phyloP scores from a whole-genome alignment of 2,888 invertebrate species.

The Peribatodes rhomboidaria region DNA sequence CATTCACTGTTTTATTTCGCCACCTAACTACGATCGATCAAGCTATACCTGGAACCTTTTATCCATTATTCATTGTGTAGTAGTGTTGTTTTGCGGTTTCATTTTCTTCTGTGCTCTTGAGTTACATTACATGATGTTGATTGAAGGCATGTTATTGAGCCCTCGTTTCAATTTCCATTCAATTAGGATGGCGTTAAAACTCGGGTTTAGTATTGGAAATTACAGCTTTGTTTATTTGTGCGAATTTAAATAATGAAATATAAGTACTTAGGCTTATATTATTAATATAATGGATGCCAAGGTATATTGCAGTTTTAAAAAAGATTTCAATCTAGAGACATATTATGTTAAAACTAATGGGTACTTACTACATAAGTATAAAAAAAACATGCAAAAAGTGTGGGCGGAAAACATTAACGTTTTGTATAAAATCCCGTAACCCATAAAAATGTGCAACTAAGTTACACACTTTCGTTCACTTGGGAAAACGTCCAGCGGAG shows the following conservation, averaged over 20 bases:
- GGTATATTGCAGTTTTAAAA: too few species aligned
- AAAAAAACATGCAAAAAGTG: too few species aligned
- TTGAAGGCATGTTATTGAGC: background rate
- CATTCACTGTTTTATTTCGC: conserved; percentile 37
- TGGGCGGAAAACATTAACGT: too few species aligned
- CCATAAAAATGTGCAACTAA: background rate
- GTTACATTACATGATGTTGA: background rate
- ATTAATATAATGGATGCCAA: too few species aligned
- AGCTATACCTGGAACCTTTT: conserved; percentile 39
- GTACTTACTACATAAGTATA: too few species aligned
- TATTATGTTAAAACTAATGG: too few species aligned
- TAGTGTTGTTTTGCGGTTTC: conserved; percentile 28
- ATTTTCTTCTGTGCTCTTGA: conserved; percentile 1
- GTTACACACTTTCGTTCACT: background rate
- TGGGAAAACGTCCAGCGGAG: background rate
- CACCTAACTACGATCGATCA: conserved; percentile 46
- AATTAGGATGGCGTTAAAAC: conserved; percentile 24
- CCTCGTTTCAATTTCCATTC: conserved; percentile 9
- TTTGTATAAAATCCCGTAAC: background rate
- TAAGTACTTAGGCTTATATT: background rate
- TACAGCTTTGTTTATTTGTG: conserved; percentile 1
- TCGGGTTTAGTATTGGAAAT: background rate
- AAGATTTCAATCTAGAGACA: too few species aligned
- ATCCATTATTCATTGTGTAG: conserved; percentile 43
- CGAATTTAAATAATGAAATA: background rate